Base-by-base conservation (phyloP, 2,888 invertebrate species). In the Drosophila mettleri region DNA sequence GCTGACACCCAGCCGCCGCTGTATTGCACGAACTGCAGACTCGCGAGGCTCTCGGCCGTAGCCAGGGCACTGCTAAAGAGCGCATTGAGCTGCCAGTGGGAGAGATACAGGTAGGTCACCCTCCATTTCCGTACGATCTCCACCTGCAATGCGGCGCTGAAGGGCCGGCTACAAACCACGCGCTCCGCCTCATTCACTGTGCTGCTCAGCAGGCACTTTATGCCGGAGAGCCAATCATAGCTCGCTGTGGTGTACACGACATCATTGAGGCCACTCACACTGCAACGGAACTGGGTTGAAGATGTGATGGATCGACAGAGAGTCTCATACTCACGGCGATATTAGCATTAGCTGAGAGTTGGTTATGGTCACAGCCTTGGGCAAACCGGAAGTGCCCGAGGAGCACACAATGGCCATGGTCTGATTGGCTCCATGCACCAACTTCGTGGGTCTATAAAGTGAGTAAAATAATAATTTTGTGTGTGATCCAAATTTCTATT, bases 311-410 rank as follows among this genome's bases (percentile, higher is more conserved):
- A 20, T 59, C 0, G 18, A n/a, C 14, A 2, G 18, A 2, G 2
- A 20, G 5, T 6, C 12, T 8, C 5, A 10, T n/a, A 46, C 71
- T 62, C 12, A 74, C 78, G 46, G 46, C 18, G 31, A 7, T 22
- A 58, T 31, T 3, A 39, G 20, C 36, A 62, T 16, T 5, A 78
- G 22, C 12, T 71, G 64, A 0, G 69, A 53, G 41, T 80, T 80
- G n/a, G 69, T 66, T n/a, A 86, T 29, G 5, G 63, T 68, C 14
- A 82, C 79, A 5, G 81, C 79, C 45, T 89, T 89, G 16, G 86
- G 81, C 6, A 78, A 16, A 6, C 89, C 89, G 0, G 81, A 79
- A 22, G 88, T 84, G 18, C 89, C 89, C 4, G 87, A 85, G 8
- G 87, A 82, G 39, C 87, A 85, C 3, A 88, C 33, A 52, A 89